phyloP scores from a whole-genome alignment of 2,797 vertebrate species.

The Darevskia nairensis region DNA sequence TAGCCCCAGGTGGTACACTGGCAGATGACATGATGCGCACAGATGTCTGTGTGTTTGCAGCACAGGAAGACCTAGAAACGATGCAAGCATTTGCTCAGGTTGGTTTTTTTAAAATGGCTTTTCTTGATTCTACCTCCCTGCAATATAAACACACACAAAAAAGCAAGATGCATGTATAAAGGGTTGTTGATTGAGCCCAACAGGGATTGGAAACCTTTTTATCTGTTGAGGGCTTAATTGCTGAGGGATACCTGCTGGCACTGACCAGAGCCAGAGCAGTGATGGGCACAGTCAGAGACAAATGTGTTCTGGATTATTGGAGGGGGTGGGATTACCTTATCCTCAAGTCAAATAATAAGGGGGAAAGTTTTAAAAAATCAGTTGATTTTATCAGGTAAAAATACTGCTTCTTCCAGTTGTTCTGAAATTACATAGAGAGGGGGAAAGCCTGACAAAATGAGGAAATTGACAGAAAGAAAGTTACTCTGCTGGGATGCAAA shows the following conservation, averaged over 20 bases:
- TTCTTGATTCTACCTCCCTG: not conserved
- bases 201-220: too few species aligned
- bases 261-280: too few species aligned
- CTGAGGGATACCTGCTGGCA: too few species aligned
- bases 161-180: not conserved
- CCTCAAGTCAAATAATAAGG: too few species aligned
- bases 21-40: conserved; percentile 95
- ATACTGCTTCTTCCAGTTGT: too few species aligned
- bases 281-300: too few species aligned
- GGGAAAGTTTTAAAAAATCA: too few species aligned
- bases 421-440: too few species aligned
- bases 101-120: not conserved
- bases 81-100: conserved; percentile 98
- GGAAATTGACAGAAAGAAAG: not conserved
- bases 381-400: too few species aligned
- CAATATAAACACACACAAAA: not conserved
- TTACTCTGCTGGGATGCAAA: not conserved
- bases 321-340: too few species aligned
- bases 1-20: conserved; percentile 95
- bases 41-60: conserved; percentile 96
- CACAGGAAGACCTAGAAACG: conserved; percentile 97
- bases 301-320: too few species aligned
- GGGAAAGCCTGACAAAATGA: not conserved
- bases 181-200: not conserved
- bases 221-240: too few species aligned